Evolutionary conservation across 1,140 invertebrate genomes (phyloP).

Genomic region (Antheraea mylitta): DNA sequence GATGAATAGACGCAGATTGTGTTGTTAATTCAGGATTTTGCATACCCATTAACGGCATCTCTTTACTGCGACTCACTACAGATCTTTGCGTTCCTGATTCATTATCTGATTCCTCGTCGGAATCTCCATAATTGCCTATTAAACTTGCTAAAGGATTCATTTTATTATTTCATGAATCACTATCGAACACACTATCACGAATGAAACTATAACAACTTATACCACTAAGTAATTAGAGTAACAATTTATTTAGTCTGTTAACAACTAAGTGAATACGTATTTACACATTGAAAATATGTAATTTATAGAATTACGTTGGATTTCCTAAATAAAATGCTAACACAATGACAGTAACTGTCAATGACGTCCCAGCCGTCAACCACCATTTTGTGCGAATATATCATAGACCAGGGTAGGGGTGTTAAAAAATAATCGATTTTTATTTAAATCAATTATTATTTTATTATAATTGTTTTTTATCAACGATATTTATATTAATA

Average conservation of each 20-base stretch:
- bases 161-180: conserved; percentile 45
- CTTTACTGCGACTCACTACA: neutral
- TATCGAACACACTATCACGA: too few species aligned
- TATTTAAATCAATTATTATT: too few species aligned
- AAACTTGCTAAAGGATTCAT: conserved; percentile 55
- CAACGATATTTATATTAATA: too few species aligned
- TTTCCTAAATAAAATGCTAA: too few species aligned
- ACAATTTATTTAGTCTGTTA: neutral
- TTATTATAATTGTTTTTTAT: too few species aligned
- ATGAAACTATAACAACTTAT: neutral
- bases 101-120: conserved; percentile 61
- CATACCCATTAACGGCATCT: conserved; percentile 1
- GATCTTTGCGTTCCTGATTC: conserved; percentile 15
- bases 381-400: conserved; percentile 4
- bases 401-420: neutral
- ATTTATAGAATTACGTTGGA: neutral
- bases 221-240: neutral
- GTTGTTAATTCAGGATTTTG: conserved; percentile 7
- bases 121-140: conserved; percentile 65
- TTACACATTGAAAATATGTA: neutral
- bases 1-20: conserved; percentile 44
- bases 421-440: too few species aligned
- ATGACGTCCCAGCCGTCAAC: conserved; percentile 7
- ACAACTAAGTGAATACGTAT: neutral
- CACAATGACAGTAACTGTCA: neutral